Evolutionary conservation across 2,888 invertebrate species (phyloP).

Genomic region (Globia sparganii): DNA sequence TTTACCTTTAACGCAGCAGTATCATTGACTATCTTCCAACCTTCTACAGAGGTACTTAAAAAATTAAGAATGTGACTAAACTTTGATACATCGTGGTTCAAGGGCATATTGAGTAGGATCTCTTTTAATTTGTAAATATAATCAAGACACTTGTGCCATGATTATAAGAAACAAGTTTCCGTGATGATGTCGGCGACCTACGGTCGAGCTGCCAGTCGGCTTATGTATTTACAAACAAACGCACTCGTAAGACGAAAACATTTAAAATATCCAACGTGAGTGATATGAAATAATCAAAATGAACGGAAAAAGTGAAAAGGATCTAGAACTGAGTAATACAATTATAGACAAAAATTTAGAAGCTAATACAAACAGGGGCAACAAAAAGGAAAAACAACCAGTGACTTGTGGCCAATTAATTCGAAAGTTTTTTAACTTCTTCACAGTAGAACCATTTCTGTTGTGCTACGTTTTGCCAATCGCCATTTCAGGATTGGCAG

Average conservation of each 20-base stretch:
- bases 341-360: slow-evolving; percentile 56
- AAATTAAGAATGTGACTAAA: slow-evolving; percentile 8
- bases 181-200: slow-evolving; percentile 50
- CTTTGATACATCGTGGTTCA: slow-evolving; percentile 29
- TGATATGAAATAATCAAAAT: slow-evolving; percentile 65
- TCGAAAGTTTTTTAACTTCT: slow-evolving; percentile 72
- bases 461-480: slow-evolving; percentile 92
- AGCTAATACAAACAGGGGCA: slow-evolving; percentile 48
- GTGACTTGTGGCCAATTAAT: slow-evolving; percentile 64
- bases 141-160: slow-evolving; percentile 31
- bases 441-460: slow-evolving; percentile 92
- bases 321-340: slow-evolving; percentile 64
- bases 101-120: slow-evolving; percentile 39
- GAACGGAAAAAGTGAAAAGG: slow-evolving; percentile 67
- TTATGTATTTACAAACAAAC: slow-evolving; percentile 59
- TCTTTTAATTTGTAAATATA: slow-evolving; percentile 19
- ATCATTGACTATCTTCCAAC: not conserved
- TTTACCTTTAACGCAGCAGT: not conserved
- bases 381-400: slow-evolving; percentile 49
- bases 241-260: slow-evolving; percentile 43
- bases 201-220: slow-evolving; percentile 55
- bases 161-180: slow-evolving; percentile 64
- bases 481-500: slow-evolving; percentile 90
- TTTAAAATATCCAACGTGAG: slow-evolving; percentile 30
- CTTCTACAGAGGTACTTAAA: not conserved